A percentile compares a stretch with the other conserved stretches of the same genome.
These are phyloP conservation scores for Vanessa tameamea DNA, from an alignment of 1,140 invertebrate genomes.

Conservation along the genomic window DNA sequence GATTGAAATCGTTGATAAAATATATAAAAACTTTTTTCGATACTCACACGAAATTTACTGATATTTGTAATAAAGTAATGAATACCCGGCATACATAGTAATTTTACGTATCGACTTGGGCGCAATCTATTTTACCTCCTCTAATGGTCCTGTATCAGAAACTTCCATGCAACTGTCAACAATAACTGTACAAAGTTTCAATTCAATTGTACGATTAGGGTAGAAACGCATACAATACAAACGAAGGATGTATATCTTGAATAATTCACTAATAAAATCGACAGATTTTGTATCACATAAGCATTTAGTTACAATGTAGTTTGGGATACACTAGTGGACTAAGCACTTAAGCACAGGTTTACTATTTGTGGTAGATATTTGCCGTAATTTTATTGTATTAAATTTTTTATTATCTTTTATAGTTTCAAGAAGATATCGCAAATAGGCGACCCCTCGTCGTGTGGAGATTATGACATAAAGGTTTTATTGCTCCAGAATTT, in stretches of 20 bases:
- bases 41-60: background rate
- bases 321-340: constrained; percentile 9
- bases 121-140: too few relatives aligned
- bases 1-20: too few relatives aligned
- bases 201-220: too few relatives aligned
- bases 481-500: constrained; percentile 57
- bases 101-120: too few relatives aligned
- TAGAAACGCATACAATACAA: too few relatives aligned
- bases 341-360: constrained; percentile 37
- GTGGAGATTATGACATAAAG: constrained; percentile 67
- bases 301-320: constrained; percentile 18
- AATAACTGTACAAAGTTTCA: background rate
- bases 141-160: too few relatives aligned
- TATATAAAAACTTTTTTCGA: too few relatives aligned
- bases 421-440: constrained; percentile 76
- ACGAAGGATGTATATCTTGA: background rate
- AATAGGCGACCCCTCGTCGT: constrained; percentile 63
- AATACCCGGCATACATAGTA: too few relatives aligned
- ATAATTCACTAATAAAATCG: background rate
- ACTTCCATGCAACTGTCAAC: too few relatives aligned
- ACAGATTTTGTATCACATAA: constrained; percentile 9
- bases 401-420: constrained; percentile 67
- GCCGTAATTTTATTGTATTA: constrained; percentile 49
- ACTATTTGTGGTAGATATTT: constrained; percentile 41
- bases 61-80: background rate